phyloP scores from a whole-genome alignment of 2,113 vertebrate species.

The Holacanthus passer region DNA sequence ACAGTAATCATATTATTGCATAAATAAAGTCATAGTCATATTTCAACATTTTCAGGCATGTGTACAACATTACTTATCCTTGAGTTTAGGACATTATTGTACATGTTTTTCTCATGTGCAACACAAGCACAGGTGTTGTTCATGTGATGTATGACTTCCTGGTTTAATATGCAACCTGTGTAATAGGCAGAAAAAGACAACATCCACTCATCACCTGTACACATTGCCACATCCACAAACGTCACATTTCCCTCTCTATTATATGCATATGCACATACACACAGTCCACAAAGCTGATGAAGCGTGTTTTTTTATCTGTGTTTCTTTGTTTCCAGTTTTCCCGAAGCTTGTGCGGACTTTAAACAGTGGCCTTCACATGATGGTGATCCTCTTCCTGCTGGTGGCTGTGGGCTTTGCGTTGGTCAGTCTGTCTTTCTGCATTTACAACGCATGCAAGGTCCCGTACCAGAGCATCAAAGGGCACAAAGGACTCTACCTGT shows the following conservation, averaged over 20 bases:
- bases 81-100: no score
- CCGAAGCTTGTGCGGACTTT: constrained; percentile 91
- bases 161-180: neutral
- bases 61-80: no score
- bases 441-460: constrained; percentile 93
- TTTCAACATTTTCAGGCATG: no score
- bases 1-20: no score
- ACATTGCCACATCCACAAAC: neutral
- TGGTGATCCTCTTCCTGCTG: constrained; percentile 91
- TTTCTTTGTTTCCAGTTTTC: constrained; percentile 87
- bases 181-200: neutral
- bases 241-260: no score
- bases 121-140: no score
- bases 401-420: constrained; percentile 89
- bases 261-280: no score
- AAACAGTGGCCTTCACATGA: constrained; percentile 90
- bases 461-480: constrained; percentile 96
- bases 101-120: no score
- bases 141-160: no score
- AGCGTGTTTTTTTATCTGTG: neutral
- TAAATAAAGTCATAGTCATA: no score
- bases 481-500: constrained; percentile 93
- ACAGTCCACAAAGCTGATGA: neutral
- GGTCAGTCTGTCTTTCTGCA: constrained; percentile 93
- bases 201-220: no score